Evolutionary conservation across 2,797 vertebrate species (phyloP).

Genomic region (Myotis daubentonii): DNA sequence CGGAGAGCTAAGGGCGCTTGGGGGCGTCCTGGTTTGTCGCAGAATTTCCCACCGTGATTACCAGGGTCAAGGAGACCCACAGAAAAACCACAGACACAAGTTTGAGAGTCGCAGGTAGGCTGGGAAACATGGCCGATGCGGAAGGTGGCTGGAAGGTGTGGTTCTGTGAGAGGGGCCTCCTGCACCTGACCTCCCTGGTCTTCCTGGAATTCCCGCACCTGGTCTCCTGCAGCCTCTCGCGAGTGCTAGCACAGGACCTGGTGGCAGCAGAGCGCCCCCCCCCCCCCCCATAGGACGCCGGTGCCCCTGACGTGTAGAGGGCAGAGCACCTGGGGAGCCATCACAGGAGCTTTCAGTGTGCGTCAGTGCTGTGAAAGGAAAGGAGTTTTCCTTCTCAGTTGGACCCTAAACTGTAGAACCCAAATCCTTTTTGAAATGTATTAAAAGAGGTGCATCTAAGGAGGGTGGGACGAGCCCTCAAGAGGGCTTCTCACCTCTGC

Average conservation of each 20-base stretch:
- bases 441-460: neutral
- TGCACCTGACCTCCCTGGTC: neutral
- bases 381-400: neutral
- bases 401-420: neutral
- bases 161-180: neutral
- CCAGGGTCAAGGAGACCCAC: neutral
- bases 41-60: neutral
- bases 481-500: accelerated
- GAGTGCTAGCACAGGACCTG: neutral
- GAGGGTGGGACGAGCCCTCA: neutral
- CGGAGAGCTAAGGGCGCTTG: neutral
- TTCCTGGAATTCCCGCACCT: neutral
- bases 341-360: neutral
- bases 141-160: neutral
- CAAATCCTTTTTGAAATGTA: neutral
- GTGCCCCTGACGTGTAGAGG: neutral
- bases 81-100: neutral
- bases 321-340: neutral
- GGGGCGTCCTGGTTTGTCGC: neutral
- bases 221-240: neutral
- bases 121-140: accelerated
- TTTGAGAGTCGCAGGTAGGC: neutral
- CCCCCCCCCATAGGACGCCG: accelerated
- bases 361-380: neutral
- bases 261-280: neutral